Evolutionary conservation across 2,113 vertebrate genomes (phyloP).

Genomic region (Zonotrichia leucophrys): DNA sequence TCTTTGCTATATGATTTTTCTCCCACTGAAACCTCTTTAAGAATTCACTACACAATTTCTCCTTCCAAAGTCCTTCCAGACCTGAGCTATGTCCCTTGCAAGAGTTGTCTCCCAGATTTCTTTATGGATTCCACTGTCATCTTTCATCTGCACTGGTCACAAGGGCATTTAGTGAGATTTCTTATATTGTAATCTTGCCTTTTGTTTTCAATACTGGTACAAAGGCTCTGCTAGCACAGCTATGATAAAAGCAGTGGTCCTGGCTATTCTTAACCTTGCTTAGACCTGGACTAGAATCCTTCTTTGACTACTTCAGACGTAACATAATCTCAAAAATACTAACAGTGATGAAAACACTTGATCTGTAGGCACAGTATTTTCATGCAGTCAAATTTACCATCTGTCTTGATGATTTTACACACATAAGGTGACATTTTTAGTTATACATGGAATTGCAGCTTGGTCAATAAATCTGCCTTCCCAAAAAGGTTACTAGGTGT

Average conservation of each 20-base stretch:
- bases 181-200: background rate
- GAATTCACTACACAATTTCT: background rate
- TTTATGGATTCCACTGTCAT: background rate
- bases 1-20: background rate
- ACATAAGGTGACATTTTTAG: background rate
- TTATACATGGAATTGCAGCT: background rate
- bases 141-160: background rate
- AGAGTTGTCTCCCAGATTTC: background rate
- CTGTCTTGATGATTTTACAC: background rate
- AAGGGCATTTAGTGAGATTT: background rate
- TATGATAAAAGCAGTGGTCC: background rate
- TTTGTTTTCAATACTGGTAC: background rate
- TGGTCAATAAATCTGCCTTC: background rate
- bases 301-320: background rate
- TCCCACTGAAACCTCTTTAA: background rate
- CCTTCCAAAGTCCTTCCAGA: background rate
- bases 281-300: background rate
- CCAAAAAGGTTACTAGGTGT: background rate
- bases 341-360: background rate
- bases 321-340: background rate
- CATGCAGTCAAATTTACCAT: background rate
- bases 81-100: background rate
- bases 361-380: background rate
- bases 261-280: background rate
- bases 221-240: background rate